A percentile compares a stretch with the other conserved stretches of the same genome.
These are phyloP conservation scores for Sinopyrophorus schimmeli DNA, from an alignment of 2,888 invertebrate genomes.

Conservation along the genomic window DNA sequence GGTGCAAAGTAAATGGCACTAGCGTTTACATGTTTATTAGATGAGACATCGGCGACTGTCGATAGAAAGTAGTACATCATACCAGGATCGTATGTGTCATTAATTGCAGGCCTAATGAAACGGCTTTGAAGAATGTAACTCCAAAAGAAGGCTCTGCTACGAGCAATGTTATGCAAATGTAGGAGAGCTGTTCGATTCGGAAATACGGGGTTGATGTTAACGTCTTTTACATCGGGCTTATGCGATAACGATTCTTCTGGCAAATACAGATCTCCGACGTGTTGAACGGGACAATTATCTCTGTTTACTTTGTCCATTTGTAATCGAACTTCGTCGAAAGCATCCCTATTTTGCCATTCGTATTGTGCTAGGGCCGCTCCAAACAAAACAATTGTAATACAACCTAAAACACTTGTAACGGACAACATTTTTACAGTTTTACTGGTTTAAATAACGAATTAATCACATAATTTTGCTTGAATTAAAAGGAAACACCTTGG, in stretches of 20 bases:
- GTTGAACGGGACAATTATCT: slow-evolving; percentile 90
- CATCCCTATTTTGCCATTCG: slow-evolving; percentile 90
- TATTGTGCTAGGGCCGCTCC: slow-evolving; percentile 76
- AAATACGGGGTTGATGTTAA: slow-evolving; percentile 91
- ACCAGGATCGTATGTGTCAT: slow-evolving; percentile 93
- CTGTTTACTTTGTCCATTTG: slow-evolving; percentile 80
- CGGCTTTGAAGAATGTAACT: slow-evolving; percentile 90
- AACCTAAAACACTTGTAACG: not conserved
- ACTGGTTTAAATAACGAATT: slow-evolving; percentile 1
- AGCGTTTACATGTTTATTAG: slow-evolving; percentile 89
- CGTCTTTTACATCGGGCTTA: slow-evolving; percentile 89
- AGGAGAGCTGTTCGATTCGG: slow-evolving; percentile 92
- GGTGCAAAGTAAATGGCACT: slow-evolving; percentile 93
- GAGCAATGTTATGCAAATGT: slow-evolving; percentile 95
- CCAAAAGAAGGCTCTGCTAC: slow-evolving; percentile 94
- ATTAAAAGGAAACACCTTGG: slow-evolving; percentile 2
- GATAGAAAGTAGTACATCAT: slow-evolving; percentile 98
- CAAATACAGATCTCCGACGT: slow-evolving; percentile 80
- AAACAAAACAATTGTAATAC: slow-evolving; percentile 37
- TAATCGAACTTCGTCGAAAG: slow-evolving; percentile 85
- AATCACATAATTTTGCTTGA: no score
- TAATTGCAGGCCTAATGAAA: slow-evolving; percentile 86
- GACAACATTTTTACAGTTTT: slow-evolving; percentile 3
- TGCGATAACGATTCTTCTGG: slow-evolving; percentile 87
- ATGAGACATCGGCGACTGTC: slow-evolving; percentile 91